phyloP scores from a whole-genome alignment of 2,797 vertebrate species.

The Myotis vivesi region DNA sequence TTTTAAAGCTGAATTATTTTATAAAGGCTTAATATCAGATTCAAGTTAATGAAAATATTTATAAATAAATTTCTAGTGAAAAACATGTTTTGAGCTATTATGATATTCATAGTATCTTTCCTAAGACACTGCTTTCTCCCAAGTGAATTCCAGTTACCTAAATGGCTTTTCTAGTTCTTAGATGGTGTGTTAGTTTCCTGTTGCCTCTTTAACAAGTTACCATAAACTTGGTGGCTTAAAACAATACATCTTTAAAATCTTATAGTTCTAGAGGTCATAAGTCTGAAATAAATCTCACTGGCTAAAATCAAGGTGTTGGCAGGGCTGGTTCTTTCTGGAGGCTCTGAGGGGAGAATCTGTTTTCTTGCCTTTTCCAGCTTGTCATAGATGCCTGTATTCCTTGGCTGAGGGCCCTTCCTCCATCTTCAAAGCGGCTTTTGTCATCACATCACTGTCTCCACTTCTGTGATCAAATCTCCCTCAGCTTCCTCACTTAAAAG shows the following conservation, averaged over 20 bases:
- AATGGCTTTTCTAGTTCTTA: not conserved
- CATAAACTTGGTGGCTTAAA: not conserved
- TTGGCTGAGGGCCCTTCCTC: not conserved
- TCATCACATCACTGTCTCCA: not conserved
- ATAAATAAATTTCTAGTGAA: not conserved
- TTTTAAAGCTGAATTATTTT: not conserved
- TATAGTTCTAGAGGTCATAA: not conserved
- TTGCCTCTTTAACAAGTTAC: not conserved
- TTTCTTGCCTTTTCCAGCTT: not conserved
- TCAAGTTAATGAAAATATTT: not conserved
- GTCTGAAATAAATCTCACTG: not conserved
- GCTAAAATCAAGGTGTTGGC: not conserved
- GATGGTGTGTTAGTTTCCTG: not conserved
- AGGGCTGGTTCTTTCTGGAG: not conserved
- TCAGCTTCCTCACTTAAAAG: not conserved
- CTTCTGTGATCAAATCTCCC: not conserved
- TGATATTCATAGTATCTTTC: not conserved
- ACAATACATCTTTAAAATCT: not conserved
- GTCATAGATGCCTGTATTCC: not conserved
- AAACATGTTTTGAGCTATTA: not conserved
- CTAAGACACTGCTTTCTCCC: not conserved
- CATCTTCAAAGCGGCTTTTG: not conserved
- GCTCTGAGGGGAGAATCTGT: not conserved
- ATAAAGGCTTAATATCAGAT: not conserved
- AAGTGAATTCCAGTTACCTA: not conserved